phyloP scores from a whole-genome alignment of 2,113 vertebrate genomes.

The Chelonoidis abingdonii region DNA sequence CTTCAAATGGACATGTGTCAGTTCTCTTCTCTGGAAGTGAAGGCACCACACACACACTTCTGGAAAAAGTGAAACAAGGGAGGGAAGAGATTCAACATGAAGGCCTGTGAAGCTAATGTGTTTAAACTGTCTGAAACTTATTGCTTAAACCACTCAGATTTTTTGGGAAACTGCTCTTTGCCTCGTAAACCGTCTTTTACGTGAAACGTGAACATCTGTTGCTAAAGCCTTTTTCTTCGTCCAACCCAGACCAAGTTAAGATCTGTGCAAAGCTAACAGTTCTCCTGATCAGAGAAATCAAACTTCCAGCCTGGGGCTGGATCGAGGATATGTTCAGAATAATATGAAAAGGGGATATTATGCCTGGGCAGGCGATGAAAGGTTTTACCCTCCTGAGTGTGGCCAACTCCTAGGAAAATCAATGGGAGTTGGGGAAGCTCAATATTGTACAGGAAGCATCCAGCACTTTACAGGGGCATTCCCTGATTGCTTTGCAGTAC shows the following conservation, averaged over 20 bases:
- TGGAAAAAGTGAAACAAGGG: rapidly evolving
- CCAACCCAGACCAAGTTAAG: background rate
- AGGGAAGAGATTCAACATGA: background rate
- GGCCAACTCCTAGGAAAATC: rapidly evolving
- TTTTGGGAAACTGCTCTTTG: rapidly evolving
- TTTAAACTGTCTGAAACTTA: background rate
- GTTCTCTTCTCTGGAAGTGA: rapidly evolving
- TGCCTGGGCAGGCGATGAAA: background rate
- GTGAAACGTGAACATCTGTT: no score
- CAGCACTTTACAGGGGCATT: background rate
- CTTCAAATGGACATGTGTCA: background rate
- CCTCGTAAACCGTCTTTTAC: background rate
- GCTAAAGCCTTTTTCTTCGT: background rate
- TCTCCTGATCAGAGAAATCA: background rate
- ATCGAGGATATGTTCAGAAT: background rate
- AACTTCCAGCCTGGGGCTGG: background rate
- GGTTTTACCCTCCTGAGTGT: background rate
- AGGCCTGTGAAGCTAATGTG: rapidly evolving
- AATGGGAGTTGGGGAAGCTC: background rate
- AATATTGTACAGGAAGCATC: rapidly evolving
- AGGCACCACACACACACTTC: background rate
- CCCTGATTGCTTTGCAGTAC: background rate
- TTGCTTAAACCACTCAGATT: rapidly evolving
- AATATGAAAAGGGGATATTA: background rate
- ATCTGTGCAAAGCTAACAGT: background rate